Base-by-base conservation (phyloP, 2,113 vertebrate species). In the Cisticola juncidis region DNA sequence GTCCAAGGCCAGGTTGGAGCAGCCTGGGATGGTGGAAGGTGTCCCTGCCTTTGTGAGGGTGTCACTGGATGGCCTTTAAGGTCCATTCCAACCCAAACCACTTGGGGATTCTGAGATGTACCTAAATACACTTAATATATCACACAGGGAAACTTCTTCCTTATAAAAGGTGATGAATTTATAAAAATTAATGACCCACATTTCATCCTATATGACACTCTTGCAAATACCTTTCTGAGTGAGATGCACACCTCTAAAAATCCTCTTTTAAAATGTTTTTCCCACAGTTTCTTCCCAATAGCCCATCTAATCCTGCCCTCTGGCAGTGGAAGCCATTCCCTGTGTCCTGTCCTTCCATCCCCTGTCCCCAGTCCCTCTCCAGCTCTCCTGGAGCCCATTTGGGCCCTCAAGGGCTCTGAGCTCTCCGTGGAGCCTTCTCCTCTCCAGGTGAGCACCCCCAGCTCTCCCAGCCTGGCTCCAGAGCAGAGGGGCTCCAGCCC, bases 91-190 rank as follows among this genome's bases (percentile, higher is more conserved):
- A 33, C 26, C 26, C 45, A 77, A 45, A 15, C 33, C 22, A 23
- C 22, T 12, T 44, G 26, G 45, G 45, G 26, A 69, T 28, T 51
- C 23, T 20, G 9, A 16, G 54, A 53, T 12, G 12, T 9, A 78
- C 38, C 14, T n/a, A 38, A 53, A 78, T 28, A 45, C 0, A 0
- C 18, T 60, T 5, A 38, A 45, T 8, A 18, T 2, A n/a, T 28
- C 45, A 28, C 45, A 77, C 0, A 19, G 13, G 9, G 25, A 50
- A 66, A 35, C 9, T 17, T 31, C 31, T 13, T 68, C 45, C 44
- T 9, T 31, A 26, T 4, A 11, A 2, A 35, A 51, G 11, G 25
- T 12, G 36, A 44, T 36, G 33, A 38, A 53, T 69, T 69, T 38
- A 45, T 38, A 38, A 53, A 53, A 12, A 69, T n/a, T 24, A 45